Evolutionary conservation across 2,888 invertebrate genomes (phyloP).

Genomic region (Plagodis pulveraria): DNA sequence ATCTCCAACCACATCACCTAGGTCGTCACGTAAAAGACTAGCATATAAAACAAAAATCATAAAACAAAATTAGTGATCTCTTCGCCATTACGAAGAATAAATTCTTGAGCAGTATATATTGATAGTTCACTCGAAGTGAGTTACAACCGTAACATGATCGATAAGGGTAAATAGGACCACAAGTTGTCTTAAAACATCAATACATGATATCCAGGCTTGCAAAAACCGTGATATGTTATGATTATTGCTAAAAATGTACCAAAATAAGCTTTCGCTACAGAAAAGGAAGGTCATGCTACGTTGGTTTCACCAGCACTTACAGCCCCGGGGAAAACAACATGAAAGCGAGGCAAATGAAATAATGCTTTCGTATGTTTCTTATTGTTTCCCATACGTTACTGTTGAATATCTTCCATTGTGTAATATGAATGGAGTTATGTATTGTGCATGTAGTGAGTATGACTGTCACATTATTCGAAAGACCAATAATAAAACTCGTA

Average conservation of each 20-base stretch:
- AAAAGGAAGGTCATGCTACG: constrained; percentile 25
- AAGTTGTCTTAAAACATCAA: constrained; percentile 35
- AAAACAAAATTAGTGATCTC: too few species aligned
- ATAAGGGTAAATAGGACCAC: constrained; percentile 41
- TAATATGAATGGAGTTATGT: constrained; percentile 24
- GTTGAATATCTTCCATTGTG: constrained; percentile 10
- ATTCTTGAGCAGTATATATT: constrained; percentile 31
- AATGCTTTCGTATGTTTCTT: too few species aligned
- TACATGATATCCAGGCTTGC: constrained; percentile 27
- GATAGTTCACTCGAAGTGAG: constrained; percentile 34
- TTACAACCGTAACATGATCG: constrained; percentile 42
- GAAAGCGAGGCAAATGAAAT: too few species aligned
- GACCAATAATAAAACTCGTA: constrained; percentile 13
- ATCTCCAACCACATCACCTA: too few species aligned
- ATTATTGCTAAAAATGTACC: constrained; percentile 1
- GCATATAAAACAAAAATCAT: too few species aligned
- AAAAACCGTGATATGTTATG: constrained; percentile 20
- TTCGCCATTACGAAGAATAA: constrained; percentile 19
- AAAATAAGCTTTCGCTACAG: constrained; percentile 15
- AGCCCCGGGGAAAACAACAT: too few species aligned
- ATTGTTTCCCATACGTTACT: too few species aligned
- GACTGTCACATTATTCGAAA: constrained; percentile 2
- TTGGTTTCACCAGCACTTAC: constrained; percentile 22
- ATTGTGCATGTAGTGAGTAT: constrained; percentile 2
- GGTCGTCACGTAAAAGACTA: too few species aligned